Base-by-base conservation (phyloP, 1,140 invertebrate genomes). In the Drosophila rhopaloa region DNA sequence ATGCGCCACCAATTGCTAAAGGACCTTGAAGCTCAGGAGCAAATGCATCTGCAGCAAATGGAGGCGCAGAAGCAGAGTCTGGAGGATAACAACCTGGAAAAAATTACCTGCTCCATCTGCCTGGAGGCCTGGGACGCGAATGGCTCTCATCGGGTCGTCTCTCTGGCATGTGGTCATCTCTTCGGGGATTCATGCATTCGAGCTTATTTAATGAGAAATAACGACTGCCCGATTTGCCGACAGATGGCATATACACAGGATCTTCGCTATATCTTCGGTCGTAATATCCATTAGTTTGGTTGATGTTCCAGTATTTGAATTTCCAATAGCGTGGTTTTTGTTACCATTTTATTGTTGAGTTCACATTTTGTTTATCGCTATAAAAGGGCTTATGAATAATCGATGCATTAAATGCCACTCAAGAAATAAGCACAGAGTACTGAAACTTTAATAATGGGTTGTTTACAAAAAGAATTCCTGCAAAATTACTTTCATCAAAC, bases 81-180 rank as follows among this genome's bases (percentile, higher is more conserved):
- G 11, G 16, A 53, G 32, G 35, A 66, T 4, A 66, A 46, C 5
- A 19, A 46, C 35, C n/a, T 27, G 47, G 66, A 70, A 6, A n/a
- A 27, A 19, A 54, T 67, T 7, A 46, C 40, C 5, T 70, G 62
- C 40, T 29, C 47, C 13, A 46, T 70, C 7, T 70, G 66, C 24
- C 13, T 46, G 8, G 35, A 8, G 0, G 0, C 32, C 32, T 70
- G 61, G 66, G 50, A 46, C 19, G 47, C 32, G 4, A 54, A 5
- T 11, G 66, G 61, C 1, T 14, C 1, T 4, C 66, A 70, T 40
- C 61, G 62, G 5, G 32, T 70, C 6, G 48, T 70, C 11, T 67
- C 47, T 29, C 10, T 67, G 62, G 11, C 32, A 6, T 70, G 66
- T 54, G 66, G 66, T 0, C 66, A 70, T 38, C 47, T 70, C 11